Percentiles rank a stretch among this genome's conserved stretches.
phyloP scores from a whole-genome alignment of 2,888 invertebrate genomes.

The Timandra comae region DNA sequence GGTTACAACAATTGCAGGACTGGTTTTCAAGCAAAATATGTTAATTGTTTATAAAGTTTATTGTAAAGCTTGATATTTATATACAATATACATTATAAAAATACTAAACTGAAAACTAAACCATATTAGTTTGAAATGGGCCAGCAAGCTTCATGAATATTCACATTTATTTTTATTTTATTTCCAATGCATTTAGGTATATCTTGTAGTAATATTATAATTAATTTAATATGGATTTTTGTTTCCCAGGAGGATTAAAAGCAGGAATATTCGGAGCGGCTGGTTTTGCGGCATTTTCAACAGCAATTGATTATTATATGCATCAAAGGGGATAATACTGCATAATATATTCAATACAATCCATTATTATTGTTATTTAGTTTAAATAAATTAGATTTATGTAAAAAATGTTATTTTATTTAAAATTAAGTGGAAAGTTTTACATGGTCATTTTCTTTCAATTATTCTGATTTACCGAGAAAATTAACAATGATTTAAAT shows the following conservation, averaged over 20 bases:
- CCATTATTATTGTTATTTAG: conserved; percentile 2
- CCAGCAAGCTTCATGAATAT: too few species aligned
- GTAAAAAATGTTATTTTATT: conserved; percentile 1
- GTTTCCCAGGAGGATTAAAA: conserved; percentile 90
- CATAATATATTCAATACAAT: conserved; percentile 3
- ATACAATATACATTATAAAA: background rate
- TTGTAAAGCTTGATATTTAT: conserved; percentile 27
- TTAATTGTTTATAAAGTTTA: background rate
- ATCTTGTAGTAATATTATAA: background rate
- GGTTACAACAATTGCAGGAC: too few species aligned
- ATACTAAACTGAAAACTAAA: too few species aligned
- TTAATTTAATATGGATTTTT: too few species aligned
- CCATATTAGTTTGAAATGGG: too few species aligned
- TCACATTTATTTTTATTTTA: too few species aligned
- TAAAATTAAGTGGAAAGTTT: too few species aligned
- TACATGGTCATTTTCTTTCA: too few species aligned
- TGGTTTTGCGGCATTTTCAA: conserved; percentile 98
- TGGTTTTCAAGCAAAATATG: too few species aligned
- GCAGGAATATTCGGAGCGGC: conserved; percentile 96
- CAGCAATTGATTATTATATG: conserved; percentile 98
- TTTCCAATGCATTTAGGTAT: too few species aligned
- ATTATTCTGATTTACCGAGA: too few species aligned
- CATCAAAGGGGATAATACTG: conserved; percentile 56
- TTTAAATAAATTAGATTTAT: conserved; percentile 1
- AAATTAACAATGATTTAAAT: too few species aligned